phyloP scores from a whole-genome alignment of 2,888 invertebrate genomes.

The Dromius quadrimaculatus region DNA sequence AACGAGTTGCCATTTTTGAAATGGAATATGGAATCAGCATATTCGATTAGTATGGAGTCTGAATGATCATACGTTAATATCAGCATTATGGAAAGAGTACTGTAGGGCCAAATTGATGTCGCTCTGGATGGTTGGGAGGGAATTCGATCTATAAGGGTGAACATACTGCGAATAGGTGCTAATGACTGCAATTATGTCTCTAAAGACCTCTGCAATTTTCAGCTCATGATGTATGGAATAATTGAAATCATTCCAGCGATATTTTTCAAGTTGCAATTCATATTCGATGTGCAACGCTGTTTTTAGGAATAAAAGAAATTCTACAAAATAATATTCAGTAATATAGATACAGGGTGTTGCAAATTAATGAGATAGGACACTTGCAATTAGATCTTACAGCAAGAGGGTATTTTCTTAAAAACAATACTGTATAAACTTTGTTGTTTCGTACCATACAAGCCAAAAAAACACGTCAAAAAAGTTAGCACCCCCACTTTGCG shows the following conservation, averaged over 20 bases:
- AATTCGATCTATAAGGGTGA: background rate
- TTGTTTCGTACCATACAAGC: too few species aligned
- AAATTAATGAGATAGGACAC: too few species aligned
- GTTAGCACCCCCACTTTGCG: too few species aligned
- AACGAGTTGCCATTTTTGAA: constrained; percentile 58
- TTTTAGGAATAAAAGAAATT: too few species aligned
- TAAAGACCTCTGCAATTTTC: constrained; percentile 39
- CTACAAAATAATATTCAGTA: too few species aligned
- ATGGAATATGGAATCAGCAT: constrained; percentile 58
- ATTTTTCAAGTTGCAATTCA: too few species aligned
- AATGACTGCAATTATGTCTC: constrained; percentile 46
- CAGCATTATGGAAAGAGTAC: background rate
- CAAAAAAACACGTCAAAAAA: too few species aligned
- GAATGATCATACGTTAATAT: constrained; percentile 1
- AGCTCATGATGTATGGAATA: constrained; percentile 24
- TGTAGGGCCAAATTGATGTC: background rate
- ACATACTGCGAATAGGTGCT: constrained; percentile 26
- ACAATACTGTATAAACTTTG: too few species aligned
- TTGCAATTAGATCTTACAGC: too few species aligned
- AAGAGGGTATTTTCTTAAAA: too few species aligned
- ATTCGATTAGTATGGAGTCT: constrained; percentile 57
- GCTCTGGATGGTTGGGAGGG: constrained; percentile 9
- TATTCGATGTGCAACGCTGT: too few species aligned
- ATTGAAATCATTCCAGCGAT: constrained; percentile 13
- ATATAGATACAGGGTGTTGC: too few species aligned